These are phyloP conservation scores for Narcine bancroftii DNA, from an alignment of 2,113 vertebrate species.

Conservation along the genomic window DNA sequence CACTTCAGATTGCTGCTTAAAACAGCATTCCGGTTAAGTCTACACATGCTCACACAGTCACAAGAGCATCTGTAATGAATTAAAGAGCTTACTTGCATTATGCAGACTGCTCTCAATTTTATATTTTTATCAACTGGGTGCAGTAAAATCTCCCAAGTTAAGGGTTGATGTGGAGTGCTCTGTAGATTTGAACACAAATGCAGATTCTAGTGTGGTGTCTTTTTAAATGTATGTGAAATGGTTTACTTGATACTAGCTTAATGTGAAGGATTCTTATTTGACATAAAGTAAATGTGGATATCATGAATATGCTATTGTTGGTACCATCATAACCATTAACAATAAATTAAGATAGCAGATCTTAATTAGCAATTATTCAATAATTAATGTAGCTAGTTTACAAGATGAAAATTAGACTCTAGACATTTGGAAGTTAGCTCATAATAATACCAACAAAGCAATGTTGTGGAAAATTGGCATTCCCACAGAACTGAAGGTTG, in stretches of 20 bases:
- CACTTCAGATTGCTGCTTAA: neutral
- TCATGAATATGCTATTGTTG: neutral
- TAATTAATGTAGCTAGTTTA: neutral
- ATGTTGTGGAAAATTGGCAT: neutral
- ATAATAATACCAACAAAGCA: neutral
- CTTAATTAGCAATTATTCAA: neutral
- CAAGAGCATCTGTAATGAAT: conserved; percentile 5
- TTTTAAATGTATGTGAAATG: neutral
- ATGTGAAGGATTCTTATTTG: neutral
- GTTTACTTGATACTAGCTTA: neutral
- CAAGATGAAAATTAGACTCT: neutral
- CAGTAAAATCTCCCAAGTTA: conserved; percentile 20
- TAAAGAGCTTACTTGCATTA: neutral
- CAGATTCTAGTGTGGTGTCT: neutral
- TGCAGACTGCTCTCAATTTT: conserved; percentile 23
- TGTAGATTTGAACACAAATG: neutral
- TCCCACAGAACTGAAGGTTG: neutral
- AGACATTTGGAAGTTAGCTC: neutral
- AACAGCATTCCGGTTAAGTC: conserved; percentile 1
- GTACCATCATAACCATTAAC: neutral
- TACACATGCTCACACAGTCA: neutral
- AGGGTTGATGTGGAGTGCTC: conserved; percentile 8
- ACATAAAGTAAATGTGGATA: neutral
- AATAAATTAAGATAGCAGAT: conserved; percentile 9
- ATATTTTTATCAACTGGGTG: conserved; percentile 22